Conservation (phyloP, 2,888 invertebrate species). For the Dolomedes plantarius region DNA sequence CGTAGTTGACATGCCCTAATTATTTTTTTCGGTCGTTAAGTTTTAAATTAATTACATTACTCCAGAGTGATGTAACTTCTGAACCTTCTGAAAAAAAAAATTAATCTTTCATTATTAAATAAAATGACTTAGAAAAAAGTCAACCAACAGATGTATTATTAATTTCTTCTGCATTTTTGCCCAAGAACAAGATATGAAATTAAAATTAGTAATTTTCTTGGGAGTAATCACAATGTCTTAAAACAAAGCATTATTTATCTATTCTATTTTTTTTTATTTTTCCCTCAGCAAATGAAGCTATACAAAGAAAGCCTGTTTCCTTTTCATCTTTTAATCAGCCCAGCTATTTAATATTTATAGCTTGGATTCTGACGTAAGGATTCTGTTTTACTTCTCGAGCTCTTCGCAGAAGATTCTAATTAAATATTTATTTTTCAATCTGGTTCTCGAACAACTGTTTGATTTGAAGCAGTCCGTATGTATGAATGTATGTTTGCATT, state of each 20-base stretch:
- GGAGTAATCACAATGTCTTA: conserved; percentile 19
- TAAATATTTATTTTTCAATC: conserved; percentile 62
- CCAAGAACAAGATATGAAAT: conserved; percentile 21
- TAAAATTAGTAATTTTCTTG: conserved; percentile 54
- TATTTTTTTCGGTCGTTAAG: background rate
- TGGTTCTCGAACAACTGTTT: conserved; percentile 17
- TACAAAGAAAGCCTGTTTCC: conserved; percentile 14
- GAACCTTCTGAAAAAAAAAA: background rate
- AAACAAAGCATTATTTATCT: conserved; percentile 24
- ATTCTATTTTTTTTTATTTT: background rate
- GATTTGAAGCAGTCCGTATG: background rate
- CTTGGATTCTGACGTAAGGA: conserved; percentile 11
- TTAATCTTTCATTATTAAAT: background rate
- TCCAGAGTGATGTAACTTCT: background rate
- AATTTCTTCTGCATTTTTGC: background rate
- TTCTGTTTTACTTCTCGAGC: conserved; percentile 8
- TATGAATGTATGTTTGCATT: background rate
- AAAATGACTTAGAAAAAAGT: background rate
- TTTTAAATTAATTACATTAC: background rate
- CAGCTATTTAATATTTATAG: conserved; percentile 48
- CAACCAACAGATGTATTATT: background rate
- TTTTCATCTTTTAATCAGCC: conserved; percentile 48
- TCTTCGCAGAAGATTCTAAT: conserved; percentile 4
- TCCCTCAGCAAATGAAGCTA: background rate
- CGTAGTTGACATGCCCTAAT: too few relatives aligned